Percentiles rank a stretch among this genome's conserved stretches.
Conservation (phyloP, 2,888 invertebrate genomes). For the Notodonta dromedarius region DNA sequence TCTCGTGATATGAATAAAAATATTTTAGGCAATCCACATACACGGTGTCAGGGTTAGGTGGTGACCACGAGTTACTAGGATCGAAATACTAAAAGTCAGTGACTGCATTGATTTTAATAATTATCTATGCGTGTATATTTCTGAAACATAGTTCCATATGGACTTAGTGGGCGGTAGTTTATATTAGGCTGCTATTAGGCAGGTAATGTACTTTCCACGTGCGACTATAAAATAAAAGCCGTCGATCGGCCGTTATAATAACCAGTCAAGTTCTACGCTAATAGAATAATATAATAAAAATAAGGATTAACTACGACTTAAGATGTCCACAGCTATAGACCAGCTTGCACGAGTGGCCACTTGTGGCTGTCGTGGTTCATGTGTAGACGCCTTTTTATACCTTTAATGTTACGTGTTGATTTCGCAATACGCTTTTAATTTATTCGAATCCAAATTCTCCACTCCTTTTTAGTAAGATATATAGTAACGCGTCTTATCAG, state of each 20-base stretch:
- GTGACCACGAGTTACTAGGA: not conserved
- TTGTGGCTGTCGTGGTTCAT: not conserved
- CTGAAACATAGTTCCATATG: too few species aligned
- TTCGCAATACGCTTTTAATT: slow-evolving; percentile 47
- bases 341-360: not conserved
- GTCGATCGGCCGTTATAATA: not conserved
- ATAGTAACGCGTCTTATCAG: slow-evolving; percentile 15
- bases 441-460: slow-evolving; percentile 43
- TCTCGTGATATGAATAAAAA: slow-evolving; percentile 54
- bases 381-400: slow-evolving; percentile 1
- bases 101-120: too few species aligned
- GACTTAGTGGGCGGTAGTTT: not conserved
- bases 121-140: not conserved
- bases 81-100: too few species aligned
- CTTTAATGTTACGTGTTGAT: slow-evolving; percentile 27
- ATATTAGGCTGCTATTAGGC: not conserved
- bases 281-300: too few species aligned
- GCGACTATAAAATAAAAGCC: not conserved
- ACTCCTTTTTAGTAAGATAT: slow-evolving; percentile 23
- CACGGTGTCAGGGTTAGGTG: not conserved
- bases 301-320: too few species aligned
- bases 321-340: too few species aligned
- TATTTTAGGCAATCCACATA: slow-evolving; percentile 23
- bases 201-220: not conserved
- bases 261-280: not conserved